These are phyloP conservation scores for Volucella inanis DNA, from an alignment of 2,888 invertebrate species.

Conservation along the genomic window DNA sequence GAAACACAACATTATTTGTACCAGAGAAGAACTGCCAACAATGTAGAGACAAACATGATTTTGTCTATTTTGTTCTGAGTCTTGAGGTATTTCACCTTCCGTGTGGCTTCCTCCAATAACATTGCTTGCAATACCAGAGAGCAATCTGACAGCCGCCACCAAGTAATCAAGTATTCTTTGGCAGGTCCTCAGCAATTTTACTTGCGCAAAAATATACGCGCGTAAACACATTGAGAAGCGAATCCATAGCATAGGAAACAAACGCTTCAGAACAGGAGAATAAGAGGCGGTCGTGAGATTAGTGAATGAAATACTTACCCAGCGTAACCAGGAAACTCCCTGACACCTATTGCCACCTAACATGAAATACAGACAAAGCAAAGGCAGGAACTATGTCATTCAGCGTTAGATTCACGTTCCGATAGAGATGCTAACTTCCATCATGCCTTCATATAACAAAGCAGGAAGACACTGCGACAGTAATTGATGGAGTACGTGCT, in stretches of 20 bases:
- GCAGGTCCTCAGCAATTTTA: not conserved
- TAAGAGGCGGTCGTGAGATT: not conserved
- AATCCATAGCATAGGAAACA: slow-evolving; percentile 16
- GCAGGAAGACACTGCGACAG: slow-evolving; percentile 55
- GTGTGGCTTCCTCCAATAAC: slow-evolving; percentile 24
- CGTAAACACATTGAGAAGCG: not conserved
- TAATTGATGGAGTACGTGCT: slow-evolving; percentile 74
- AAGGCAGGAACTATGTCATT: slow-evolving; percentile 37
- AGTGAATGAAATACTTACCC: not conserved
- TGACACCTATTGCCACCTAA: slow-evolving; percentile 36
- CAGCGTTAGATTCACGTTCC: slow-evolving; percentile 44
- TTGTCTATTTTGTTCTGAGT: slow-evolving; percentile 4
- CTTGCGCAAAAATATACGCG: not conserved
- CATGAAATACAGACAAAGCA: slow-evolving; percentile 36
- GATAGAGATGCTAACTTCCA: slow-evolving; percentile 10
- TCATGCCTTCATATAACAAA: slow-evolving; percentile 40
- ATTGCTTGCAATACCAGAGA: slow-evolving; percentile 21
- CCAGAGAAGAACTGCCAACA: slow-evolving; percentile 11
- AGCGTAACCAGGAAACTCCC: slow-evolving; percentile 26
- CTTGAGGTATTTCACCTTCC: slow-evolving; percentile 7
- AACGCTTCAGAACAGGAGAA: slow-evolving; percentile 17
- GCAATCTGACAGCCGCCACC: slow-evolving; percentile 45
- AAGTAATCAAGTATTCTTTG: slow-evolving; percentile 5
- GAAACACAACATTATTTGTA: slow-evolving; percentile 28
- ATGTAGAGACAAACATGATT: slow-evolving; percentile 16